Base-by-base conservation (phyloP, 1,140 invertebrate genomes). In the Cydia splendana region DNA sequence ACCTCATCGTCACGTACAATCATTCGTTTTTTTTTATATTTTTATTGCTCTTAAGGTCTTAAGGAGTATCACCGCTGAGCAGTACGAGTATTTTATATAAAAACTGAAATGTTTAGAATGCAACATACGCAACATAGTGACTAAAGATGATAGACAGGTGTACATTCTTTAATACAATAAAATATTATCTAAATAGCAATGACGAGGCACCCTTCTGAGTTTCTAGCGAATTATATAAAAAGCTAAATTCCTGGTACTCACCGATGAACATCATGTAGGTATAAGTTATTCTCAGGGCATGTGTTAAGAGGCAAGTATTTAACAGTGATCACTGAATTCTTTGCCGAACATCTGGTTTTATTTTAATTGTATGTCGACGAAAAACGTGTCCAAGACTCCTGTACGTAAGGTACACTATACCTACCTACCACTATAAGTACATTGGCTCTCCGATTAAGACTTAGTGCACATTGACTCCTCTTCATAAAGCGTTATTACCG, bases 141-240 rank as follows among this genome's bases (percentile, higher is more conserved):
- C 45, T 48, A 13, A 48, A 48, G n/a, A 2, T 6, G 2, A 53
- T 18, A 53, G 51, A 53, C 51, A 53, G 51, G n/a, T 53, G n/a
- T 53, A 53, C 15, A 53, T 53, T 53, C n/a, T 53, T 53, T 7
- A 5, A 18, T 53, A 53, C 48, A 51, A 15, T 51, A 15, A 51
- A 51, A 51, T 13, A 51, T 53, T 53, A 53, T 53, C 51, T 53
- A 53, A 53, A 53, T 53, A 18, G n/a, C 51, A 53, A 53, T 18
- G n/a, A 53, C 13, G 51, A 53, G 18, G 48, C 13, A 51, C 48
- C 48, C 48, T 18, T n/a, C 7, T 48, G 6, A 2, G 51, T 53
- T 53, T 53, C 51, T 53, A 53, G 51, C n/a, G 15, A 53, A 53
- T 53, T 53, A 18, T 53, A 18, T 53, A 53, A 12, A 53, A 53